Evolutionary conservation across 2,888 invertebrate genomes (phyloP).

Genomic region (Caenorhabditis sp.): DNA sequence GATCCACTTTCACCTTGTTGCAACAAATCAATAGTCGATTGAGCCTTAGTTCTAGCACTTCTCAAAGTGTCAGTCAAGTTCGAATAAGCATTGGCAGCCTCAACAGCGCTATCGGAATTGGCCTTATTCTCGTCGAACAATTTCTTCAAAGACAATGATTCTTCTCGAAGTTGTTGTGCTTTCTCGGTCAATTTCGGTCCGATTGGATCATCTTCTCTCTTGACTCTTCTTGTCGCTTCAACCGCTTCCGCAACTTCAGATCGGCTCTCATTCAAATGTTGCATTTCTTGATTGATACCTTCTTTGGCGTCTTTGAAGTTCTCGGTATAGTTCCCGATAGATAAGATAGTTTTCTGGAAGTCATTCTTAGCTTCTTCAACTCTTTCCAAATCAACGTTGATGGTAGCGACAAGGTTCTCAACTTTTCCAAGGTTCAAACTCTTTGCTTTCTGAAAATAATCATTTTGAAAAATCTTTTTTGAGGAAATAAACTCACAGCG

Average conservation of each 20-base stretch:
- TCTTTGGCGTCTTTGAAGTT: conserved; percentile 38
- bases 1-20: conserved; percentile 21
- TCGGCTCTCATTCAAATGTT: conserved; percentile 38
- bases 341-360: conserved; percentile 24
- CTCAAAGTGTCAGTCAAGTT: conserved; percentile 51
- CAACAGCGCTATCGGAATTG: conserved; percentile 44
- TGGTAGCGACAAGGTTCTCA: conserved; percentile 39
- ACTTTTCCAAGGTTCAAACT: conserved; percentile 35
- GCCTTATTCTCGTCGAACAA: conserved; percentile 25
- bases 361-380: conserved; percentile 27
- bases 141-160: conserved; percentile 16
- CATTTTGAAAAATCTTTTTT: no score
- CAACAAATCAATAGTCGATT: conserved; percentile 36
- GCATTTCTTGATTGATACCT: conserved; percentile 21
- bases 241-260: conserved; percentile 37
- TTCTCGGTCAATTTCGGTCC: conserved; percentile 24
- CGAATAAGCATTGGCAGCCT: conserved; percentile 60
- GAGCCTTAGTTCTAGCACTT: conserved; percentile 50
- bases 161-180: conserved; percentile 31
- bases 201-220: conserved; percentile 31
- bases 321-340: conserved; percentile 43
- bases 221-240: conserved; percentile 32
- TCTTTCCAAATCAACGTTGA: conserved; percentile 38
- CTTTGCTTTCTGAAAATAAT: conserved; percentile 29
- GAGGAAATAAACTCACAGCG: conserved; percentile 12